These are phyloP conservation scores for Cricetomys ansorgei DNA, from an alignment of 2,113 vertebrate genomes.

Conservation along the genomic window DNA sequence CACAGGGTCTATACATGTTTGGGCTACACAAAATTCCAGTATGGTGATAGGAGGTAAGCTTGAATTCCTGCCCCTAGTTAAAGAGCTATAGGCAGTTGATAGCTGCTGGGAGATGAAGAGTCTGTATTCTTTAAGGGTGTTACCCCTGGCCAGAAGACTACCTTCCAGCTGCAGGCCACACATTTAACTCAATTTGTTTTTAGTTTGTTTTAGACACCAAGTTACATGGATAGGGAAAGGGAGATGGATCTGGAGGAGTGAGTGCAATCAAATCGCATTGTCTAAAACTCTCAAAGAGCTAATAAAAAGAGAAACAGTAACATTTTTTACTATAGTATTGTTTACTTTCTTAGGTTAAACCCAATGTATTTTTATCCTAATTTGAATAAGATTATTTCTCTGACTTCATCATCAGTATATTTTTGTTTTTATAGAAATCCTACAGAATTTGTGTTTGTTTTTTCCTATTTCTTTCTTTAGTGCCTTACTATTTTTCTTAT, in stretches of 20 bases:
- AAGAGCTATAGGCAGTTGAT: not conserved
- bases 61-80: rapidly evolving
- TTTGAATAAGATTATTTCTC: not conserved
- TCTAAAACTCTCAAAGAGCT: not conserved
- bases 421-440: not conserved
- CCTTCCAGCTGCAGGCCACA: not conserved
- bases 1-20: not conserved
- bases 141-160: not conserved
- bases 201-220: not conserved
- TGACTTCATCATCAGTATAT: not conserved
- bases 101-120: not conserved
- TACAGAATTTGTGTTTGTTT: not conserved
- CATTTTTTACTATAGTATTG: not conserved
- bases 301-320: not conserved
- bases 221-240: not conserved
- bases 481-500: not conserved
- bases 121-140: not conserved
- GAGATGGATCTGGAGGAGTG: not conserved
- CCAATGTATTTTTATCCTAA: not conserved
- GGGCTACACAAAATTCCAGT: not conserved
- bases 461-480: not conserved
- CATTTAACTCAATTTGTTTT: not conserved
- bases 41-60: not conserved
- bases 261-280: not conserved
- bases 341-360: not conserved